Percentiles rank a stretch among this genome's conserved stretches.
These are phyloP conservation scores for Danio aesculapii DNA, from an alignment of 2,797 vertebrate species.

Conservation along the genomic window DNA sequence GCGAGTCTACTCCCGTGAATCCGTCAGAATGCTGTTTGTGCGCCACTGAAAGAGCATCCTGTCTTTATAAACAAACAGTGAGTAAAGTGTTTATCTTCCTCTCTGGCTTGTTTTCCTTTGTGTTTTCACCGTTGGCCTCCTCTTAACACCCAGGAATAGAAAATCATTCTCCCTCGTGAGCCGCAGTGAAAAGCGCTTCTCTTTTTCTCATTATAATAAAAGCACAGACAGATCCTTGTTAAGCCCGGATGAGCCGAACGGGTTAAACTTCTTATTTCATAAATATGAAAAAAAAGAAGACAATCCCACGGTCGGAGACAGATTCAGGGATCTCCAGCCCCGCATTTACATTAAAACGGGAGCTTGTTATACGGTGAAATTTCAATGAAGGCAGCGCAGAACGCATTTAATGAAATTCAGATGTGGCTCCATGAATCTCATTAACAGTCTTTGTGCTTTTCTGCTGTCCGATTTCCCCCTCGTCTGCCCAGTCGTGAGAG, in stretches of 20 bases:
- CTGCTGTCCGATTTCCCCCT: slow-evolving; percentile 68
- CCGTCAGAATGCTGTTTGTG: slow-evolving; percentile 21
- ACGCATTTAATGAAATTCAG: slow-evolving; percentile 88
- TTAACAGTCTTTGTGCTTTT: slow-evolving; percentile 84
- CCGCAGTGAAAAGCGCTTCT: slow-evolving; percentile 67
- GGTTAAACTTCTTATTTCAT: slow-evolving; percentile 83
- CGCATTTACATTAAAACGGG: slow-evolving; percentile 83
- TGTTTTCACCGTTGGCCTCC: slow-evolving; percentile 71
- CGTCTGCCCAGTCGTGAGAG: slow-evolving; percentile 81
- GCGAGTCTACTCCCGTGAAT: slow-evolving; percentile 5
- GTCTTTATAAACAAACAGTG: slow-evolving; percentile 58
- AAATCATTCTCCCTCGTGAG: slow-evolving; percentile 75
- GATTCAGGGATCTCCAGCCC: slow-evolving; percentile 72
- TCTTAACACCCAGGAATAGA: slow-evolving; percentile 76
- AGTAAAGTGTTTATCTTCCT: slow-evolving; percentile 73
- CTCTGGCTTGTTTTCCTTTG: slow-evolving; percentile 74
- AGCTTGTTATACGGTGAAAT: slow-evolving; percentile 84
- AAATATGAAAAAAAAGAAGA: slow-evolving; percentile 77
- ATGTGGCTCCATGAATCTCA: slow-evolving; percentile 85
- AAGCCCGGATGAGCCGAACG: slow-evolving; percentile 71
- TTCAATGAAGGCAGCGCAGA: slow-evolving; percentile 85
- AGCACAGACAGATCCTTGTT: slow-evolving; percentile 71
- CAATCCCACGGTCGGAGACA: slow-evolving; percentile 78
- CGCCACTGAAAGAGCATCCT: slow-evolving; percentile 40
- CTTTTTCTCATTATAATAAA: slow-evolving; percentile 68